Percentiles rank a stretch among this genome's conserved stretches.
Conservation (phyloP, 23 tunicate genomes). For the Oikopleura vanhoeffeni region DNA sequence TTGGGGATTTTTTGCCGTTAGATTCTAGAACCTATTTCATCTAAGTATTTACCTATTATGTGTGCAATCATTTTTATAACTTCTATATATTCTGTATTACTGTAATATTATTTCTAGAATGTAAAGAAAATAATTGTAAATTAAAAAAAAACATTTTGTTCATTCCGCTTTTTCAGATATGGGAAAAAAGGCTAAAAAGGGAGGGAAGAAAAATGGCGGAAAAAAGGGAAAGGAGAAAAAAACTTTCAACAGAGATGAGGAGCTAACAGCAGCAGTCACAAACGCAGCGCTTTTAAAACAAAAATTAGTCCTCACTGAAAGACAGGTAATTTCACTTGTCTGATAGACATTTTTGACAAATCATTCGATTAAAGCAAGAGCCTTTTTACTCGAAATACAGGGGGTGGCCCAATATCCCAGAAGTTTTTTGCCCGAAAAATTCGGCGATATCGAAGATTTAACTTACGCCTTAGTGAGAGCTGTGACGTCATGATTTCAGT, state of each 20-base stretch:
- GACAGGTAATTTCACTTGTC: conserved; percentile 39
- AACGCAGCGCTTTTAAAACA: conserved; percentile 49
- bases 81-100: not conserved
- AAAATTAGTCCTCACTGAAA: conserved; percentile 39
- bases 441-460: no score
- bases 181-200: conserved; percentile 41
- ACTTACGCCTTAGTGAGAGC: no score
- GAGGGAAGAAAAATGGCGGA: conserved; percentile 22
- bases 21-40: no score
- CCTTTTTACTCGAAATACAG: no score
- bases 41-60: not conserved
- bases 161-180: not conserved
- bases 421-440: no score
- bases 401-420: no score
- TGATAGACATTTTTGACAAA: not conserved
- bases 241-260: conserved; percentile 45
- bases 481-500: no score
- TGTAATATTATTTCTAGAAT: not conserved
- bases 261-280: conserved; percentile 43
- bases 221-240: conserved; percentile 32
- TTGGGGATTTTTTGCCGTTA: no score
- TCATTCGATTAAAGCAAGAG: no score
- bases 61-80: no score
- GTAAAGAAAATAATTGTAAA: no score
- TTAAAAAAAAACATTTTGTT: no score